phyloP scores from a whole-genome alignment of 2,797 vertebrate species.

The Liasis olivaceus region DNA sequence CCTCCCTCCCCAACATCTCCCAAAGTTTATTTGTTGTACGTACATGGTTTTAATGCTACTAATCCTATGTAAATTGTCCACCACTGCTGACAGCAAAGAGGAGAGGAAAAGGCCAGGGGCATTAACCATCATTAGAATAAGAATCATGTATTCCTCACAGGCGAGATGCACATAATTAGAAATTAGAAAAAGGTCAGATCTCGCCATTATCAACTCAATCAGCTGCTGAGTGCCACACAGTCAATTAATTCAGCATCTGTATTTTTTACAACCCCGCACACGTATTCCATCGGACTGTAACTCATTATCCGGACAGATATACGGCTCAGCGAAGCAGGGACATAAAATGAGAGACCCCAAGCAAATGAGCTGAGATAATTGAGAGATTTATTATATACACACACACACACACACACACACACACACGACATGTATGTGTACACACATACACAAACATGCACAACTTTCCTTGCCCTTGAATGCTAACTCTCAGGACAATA shows the following conservation, averaged over 20 bases:
- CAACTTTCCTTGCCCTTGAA: slow-evolving; percentile 85
- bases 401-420: slow-evolving; percentile 57
- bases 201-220: slow-evolving; percentile 87
- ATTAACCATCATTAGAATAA: slow-evolving; percentile 77
- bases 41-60: rapidly evolving
- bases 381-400: slow-evolving; percentile 87
- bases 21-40: slow-evolving; percentile 14
- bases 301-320: slow-evolving; percentile 90
- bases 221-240: slow-evolving; percentile 89
- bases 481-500: slow-evolving; percentile 79
- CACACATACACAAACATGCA: slow-evolving; percentile 57
- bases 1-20: neutral
- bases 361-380: slow-evolving; percentile 93
- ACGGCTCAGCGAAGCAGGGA: slow-evolving; percentile 78
- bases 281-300: slow-evolving; percentile 83
- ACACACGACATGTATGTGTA: neutral
- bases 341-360: slow-evolving; percentile 88
- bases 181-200: slow-evolving; percentile 93
- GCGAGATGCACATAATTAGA: slow-evolving; percentile 88
- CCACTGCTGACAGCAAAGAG: slow-evolving; percentile 32
- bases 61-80: rapidly evolving
- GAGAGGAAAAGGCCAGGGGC: slow-evolving; percentile 67
- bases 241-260: slow-evolving; percentile 99
- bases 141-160: slow-evolving; percentile 77
- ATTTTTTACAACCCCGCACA: slow-evolving; percentile 93